Evolutionary conservation across 2,888 invertebrate species (phyloP), one percentile per base, ranked within the genome.

Genomic region (Cacoxenus indagator): DNA sequence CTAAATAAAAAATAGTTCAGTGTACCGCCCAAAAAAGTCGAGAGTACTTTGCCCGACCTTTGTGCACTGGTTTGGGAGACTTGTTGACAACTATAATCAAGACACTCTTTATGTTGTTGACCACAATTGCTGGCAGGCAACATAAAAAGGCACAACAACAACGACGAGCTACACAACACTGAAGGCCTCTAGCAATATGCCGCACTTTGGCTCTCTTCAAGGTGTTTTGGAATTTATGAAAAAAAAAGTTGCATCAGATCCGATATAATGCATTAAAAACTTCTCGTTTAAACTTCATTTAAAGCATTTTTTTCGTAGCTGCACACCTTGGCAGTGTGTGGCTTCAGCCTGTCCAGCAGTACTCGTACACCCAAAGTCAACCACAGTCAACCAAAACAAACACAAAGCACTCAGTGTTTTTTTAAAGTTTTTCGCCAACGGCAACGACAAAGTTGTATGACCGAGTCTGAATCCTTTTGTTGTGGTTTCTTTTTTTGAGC

Each of bases 51-150:
- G 51, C 19, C 9, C 8, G 19, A 51, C 24, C 51, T 8, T 17
- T 51, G 51, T n/a, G 51, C 46, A 48, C 9, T 37, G 14, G 37
- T 37, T 8, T 37, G 37, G 8, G 37, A 61, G 61, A 61, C 24
- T 37, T 19, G 46, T 46, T 27, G 29, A 22, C 17, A 66, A 55
- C 43, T 37, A 66, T 24, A 26, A 26, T 24, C 24, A 61, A 55
- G 48, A 67, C 43, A 59, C 55, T 65, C 65, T 67, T 67, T 64
- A 46, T 45, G 17, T 51, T 65, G 67, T 43, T 67, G 72, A 72
- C 74, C 74, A 66, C 74, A 73, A 71, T 67, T 74, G 61, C 64
- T 66, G 43, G 55, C 55, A 61, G 61, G 43, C 46, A 29, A 64
- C 67, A 64, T 70, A 43, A 51, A 26, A 67, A 61, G 64, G 59